These are phyloP conservation scores for Donacobius atricapilla DNA, from an alignment of 2,113 vertebrate species.

Conservation along the genomic window DNA sequence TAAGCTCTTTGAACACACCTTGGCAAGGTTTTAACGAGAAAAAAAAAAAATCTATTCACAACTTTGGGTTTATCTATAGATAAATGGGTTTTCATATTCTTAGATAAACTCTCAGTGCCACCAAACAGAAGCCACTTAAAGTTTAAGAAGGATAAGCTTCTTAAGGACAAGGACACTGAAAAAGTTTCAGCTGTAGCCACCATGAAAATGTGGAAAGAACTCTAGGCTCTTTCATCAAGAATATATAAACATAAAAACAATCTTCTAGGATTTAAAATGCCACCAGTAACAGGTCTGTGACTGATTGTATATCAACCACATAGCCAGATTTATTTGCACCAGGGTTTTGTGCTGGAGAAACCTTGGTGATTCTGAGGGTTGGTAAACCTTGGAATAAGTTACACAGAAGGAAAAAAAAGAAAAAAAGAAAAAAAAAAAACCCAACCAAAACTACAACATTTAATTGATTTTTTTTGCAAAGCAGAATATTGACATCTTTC, in stretches of 20 bases:
- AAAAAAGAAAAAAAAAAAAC: neutral
- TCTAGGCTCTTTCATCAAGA: neutral
- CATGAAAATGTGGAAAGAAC: neutral
- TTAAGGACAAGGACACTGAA: neutral
- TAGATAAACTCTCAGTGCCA: neutral
- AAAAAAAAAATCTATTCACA: neutral
- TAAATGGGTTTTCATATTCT: neutral
- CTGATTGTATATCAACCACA: accelerated
- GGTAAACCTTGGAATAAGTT: neutral
- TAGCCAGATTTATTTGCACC: neutral
- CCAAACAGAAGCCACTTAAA: neutral
- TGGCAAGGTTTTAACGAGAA: neutral
- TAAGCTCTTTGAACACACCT: neutral
- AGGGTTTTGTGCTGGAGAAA: neutral
- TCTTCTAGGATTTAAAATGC: neutral
- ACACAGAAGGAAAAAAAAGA: neutral
- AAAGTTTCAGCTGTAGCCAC: neutral
- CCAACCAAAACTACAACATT: neutral
- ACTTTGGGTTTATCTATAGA: neutral
- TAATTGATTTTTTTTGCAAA: neutral
- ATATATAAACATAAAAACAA: neutral
- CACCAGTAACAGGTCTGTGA: neutral
- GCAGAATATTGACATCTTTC: neutral
- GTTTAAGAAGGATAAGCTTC: neutral
- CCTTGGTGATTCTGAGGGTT: neutral